phyloP scores from a whole-genome alignment of 2,888 invertebrate genomes.

The Eristalinus sepulchralis region DNA sequence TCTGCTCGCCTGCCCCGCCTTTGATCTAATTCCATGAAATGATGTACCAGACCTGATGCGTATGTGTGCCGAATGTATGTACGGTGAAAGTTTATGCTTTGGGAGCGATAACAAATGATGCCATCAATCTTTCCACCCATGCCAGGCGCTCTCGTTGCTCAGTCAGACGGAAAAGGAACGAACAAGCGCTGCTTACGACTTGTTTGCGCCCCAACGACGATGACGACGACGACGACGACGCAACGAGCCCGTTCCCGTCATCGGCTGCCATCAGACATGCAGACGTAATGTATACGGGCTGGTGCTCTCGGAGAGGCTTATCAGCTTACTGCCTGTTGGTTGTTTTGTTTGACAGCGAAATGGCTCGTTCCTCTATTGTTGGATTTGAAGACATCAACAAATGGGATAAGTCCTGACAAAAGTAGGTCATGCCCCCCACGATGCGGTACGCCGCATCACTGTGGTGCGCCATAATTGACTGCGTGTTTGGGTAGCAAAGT shows the following conservation, averaged over 20 bases:
- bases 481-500: neutral
- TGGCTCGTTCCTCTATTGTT: constrained; percentile 11
- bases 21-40: constrained; percentile 40
- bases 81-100: constrained; percentile 1
- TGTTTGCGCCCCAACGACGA: constrained; percentile 3
- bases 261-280: neutral
- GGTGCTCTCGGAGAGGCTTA: constrained; percentile 27
- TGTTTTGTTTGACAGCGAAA: constrained; percentile 15
- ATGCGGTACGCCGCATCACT: neutral
- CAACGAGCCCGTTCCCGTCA: neutral
- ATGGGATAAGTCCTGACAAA: constrained; percentile 7
- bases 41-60: neutral
- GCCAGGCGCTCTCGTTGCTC: constrained; percentile 15
- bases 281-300: constrained; percentile 9
- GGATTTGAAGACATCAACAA: constrained; percentile 11
- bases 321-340: constrained; percentile 13
- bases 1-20: constrained; percentile 25
- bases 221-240: neutral
- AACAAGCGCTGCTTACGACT: constrained; percentile 26
- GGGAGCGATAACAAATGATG: constrained; percentile 53
- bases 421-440: neutral
- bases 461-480: neutral
- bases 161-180: constrained; percentile 8
- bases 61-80: neutral
- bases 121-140: constrained; percentile 50